Conservation (phyloP, 2,797 vertebrate genomes). For the Numenius phaeopus region DNA sequence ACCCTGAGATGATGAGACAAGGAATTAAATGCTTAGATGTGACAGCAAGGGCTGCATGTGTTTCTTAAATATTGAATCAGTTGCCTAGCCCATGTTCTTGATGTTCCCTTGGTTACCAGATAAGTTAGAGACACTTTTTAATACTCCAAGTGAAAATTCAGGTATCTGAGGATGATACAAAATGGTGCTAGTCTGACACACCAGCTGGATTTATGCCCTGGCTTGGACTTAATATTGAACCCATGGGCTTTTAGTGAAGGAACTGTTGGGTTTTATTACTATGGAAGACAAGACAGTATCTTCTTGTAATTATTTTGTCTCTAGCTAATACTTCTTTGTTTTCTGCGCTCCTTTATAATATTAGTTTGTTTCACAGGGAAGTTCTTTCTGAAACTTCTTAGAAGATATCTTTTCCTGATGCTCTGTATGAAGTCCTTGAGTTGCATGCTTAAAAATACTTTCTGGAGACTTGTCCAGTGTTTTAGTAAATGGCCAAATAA, state of each 20-base stretch:
- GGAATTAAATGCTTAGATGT: not conserved
- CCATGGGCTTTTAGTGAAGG: not conserved
- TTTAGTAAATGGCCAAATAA: not conserved
- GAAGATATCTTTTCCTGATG: not conserved
- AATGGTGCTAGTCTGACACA: not conserved
- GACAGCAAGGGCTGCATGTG: fast-evolving
- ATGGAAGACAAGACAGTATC: not conserved
- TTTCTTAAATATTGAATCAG: not conserved
- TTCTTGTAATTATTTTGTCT: not conserved
- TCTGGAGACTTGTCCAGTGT: not conserved
- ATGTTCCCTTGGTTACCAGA: not conserved
- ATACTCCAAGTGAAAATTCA: not conserved
- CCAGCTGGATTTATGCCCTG: not conserved
- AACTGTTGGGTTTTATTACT: not conserved
- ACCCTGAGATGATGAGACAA: not conserved
- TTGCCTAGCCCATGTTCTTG: not conserved
- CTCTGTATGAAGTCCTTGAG: not conserved
- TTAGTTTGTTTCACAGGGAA: not conserved
- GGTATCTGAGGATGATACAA: not conserved
- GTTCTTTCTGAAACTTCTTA: not conserved
- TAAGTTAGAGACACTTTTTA: not conserved
- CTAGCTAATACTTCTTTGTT: not conserved
- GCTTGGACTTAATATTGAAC: not conserved
- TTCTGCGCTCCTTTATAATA: not conserved
- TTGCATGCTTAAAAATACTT: not conserved